These are phyloP conservation scores for Hycleus cichorii DNA, from an alignment of 1,140 invertebrate genomes.

Conservation along the genomic window DNA sequence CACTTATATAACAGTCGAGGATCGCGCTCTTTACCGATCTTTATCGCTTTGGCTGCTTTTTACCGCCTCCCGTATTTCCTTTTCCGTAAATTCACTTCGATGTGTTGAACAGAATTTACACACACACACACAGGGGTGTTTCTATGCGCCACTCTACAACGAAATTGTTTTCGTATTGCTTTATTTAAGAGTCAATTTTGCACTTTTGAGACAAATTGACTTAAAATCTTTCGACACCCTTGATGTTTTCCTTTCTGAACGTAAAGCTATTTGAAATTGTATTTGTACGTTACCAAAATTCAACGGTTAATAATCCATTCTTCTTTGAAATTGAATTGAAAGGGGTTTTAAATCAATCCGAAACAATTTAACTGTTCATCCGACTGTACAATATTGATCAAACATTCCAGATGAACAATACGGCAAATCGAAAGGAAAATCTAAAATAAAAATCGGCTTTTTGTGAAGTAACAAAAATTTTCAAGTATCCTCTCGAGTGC, in stretches of 20 bases:
- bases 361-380: conserved; percentile 20
- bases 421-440: not conserved
- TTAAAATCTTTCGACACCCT: conserved; percentile 7
- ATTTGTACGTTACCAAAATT: too few relatives aligned
- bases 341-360: conserved; percentile 3
- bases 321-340: too few relatives aligned
- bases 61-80: conserved; percentile 22
- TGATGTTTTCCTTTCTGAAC: not conserved
- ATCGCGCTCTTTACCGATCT: conserved; percentile 21
- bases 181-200: conserved; percentile 13
- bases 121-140: too few relatives aligned
- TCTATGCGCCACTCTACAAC: too few relatives aligned
- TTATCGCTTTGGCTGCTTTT: conserved; percentile 20
- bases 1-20: conserved; percentile 24
- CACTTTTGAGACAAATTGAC: conserved; percentile 7
- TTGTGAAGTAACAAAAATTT: too few relatives aligned
- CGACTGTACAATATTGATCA: conserved; percentile 23
- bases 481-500: conserved; percentile 22
- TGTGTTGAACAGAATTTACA: too few relatives aligned
- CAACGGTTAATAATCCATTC: too few relatives aligned
- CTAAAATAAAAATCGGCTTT: too few relatives aligned
- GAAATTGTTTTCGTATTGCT: conserved; percentile 12
- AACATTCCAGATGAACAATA: conserved; percentile 20
- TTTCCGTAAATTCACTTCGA: too few relatives aligned
- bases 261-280: not conserved